These are phyloP conservation scores for Coluber constrictor DNA, from an alignment of 2,797 vertebrate genomes.

Conservation along the genomic window DNA sequence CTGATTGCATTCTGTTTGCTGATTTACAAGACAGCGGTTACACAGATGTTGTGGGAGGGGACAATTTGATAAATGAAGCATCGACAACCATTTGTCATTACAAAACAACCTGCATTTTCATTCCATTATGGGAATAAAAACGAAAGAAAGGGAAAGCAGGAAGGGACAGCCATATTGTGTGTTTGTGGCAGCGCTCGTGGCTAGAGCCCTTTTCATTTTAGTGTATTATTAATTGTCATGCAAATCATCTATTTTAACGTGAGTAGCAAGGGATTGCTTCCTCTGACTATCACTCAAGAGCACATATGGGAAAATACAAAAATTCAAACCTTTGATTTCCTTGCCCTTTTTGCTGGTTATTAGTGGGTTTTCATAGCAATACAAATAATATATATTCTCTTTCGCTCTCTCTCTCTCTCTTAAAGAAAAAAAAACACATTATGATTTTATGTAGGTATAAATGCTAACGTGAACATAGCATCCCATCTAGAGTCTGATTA, in stretches of 20 bases:
- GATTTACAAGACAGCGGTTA: slow-evolving; percentile 61
- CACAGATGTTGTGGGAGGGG: slow-evolving; percentile 18
- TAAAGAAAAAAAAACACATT: not conserved
- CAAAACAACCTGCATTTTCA: slow-evolving; percentile 61
- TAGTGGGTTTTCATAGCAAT: slow-evolving; percentile 15
- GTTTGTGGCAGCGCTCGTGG: slow-evolving; percentile 44
- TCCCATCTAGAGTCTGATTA: slow-evolving; percentile 14
- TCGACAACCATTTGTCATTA: slow-evolving; percentile 58
- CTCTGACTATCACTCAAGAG: slow-evolving; percentile 17
- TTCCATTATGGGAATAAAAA: slow-evolving; percentile 8
- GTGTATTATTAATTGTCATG: slow-evolving; percentile 57
- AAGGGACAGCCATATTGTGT: slow-evolving; percentile 44
- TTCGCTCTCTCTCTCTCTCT: not conserved
- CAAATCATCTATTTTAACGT: slow-evolving; percentile 47
- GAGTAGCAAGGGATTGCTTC: slow-evolving; percentile 38
- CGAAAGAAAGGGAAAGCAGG: slow-evolving; percentile 20
- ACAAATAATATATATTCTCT: not conserved
- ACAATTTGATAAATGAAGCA: slow-evolving; percentile 57
- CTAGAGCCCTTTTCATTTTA: slow-evolving; percentile 47
- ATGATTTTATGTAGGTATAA: not conserved
- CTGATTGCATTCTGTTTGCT: slow-evolving; percentile 50
- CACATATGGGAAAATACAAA: slow-evolving; percentile 9
- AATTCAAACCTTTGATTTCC: rapidly evolving
- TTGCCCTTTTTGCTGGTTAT: not conserved
- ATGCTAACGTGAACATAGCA: not conserved